phyloP scores from a whole-genome alignment of 2,113 vertebrate genomes.

The Oreochromis niloticus region DNA sequence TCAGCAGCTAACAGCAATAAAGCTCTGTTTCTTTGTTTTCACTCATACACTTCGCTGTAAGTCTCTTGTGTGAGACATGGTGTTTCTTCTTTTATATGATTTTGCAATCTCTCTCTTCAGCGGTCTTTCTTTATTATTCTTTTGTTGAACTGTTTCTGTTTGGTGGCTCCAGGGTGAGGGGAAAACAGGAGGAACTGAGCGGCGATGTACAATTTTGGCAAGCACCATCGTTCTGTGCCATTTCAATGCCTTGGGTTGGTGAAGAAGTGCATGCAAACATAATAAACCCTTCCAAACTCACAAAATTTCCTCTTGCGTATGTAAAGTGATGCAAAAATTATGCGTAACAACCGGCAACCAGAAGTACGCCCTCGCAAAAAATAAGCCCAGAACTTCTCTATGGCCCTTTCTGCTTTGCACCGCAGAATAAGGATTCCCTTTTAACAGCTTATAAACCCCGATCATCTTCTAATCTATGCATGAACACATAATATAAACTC shows the following conservation, averaged over 20 bases:
- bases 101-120: not conserved
- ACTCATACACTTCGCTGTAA: not conserved
- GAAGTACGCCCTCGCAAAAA: slow-evolving; percentile 2
- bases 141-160: not conserved
- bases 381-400: not conserved
- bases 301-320: not conserved
- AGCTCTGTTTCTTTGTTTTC: not conserved
- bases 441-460: not conserved
- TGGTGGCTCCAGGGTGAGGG: not conserved
- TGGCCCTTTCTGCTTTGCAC: not conserved
- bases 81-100: not conserved
- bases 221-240: not conserved
- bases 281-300: not conserved
- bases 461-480: slow-evolving; percentile 2
- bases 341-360: not conserved
- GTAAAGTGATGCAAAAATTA: slow-evolving; percentile 42
- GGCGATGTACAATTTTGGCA: not conserved
- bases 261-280: not conserved
- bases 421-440: not conserved
- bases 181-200: not conserved
- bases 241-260: not conserved
- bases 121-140: not conserved
- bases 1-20: not conserved
- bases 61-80: not conserved
- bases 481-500: not conserved